These are phyloP conservation scores for Heliconius cydno DNA, from an alignment of 2,888 invertebrate species.

Conservation along the genomic window DNA sequence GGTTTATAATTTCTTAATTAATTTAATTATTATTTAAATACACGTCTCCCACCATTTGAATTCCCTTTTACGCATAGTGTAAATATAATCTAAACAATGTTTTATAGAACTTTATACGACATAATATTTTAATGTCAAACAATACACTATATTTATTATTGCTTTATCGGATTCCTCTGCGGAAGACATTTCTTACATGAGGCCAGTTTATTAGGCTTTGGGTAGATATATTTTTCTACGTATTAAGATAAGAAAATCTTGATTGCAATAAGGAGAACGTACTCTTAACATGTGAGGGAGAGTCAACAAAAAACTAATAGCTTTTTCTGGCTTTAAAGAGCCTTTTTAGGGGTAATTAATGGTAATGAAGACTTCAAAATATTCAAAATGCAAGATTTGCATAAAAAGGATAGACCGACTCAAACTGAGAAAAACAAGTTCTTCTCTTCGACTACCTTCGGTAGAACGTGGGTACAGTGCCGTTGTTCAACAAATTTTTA, in stretches of 20 bases:
- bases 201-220: constrained; percentile 41
- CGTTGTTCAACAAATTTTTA: not conserved
- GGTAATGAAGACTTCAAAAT: not conserved
- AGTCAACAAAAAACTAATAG: too few species aligned
- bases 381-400: not conserved
- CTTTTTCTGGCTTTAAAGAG: not conserved
- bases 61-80: constrained; percentile 28
- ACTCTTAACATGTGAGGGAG: not conserved
- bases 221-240: not conserved
- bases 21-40: constrained; percentile 11
- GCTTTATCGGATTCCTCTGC: constrained; percentile 68
- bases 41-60: constrained; percentile 25
- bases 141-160: constrained; percentile 51
- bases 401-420: not conserved
- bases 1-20: constrained; percentile 14
- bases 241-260: not conserved
- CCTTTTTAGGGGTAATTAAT: not conserved
- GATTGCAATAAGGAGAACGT: not conserved
- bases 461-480: not conserved
- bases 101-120: constrained; percentile 31
- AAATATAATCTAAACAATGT: constrained; percentile 42
- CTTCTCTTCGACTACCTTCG: too few species aligned
- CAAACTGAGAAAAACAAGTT: not conserved
- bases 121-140: constrained; percentile 31
- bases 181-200: constrained; percentile 66